Evolutionary conservation across 1,140 invertebrate genomes (phyloP).

Genomic region (Helicoverpa armigera): DNA sequence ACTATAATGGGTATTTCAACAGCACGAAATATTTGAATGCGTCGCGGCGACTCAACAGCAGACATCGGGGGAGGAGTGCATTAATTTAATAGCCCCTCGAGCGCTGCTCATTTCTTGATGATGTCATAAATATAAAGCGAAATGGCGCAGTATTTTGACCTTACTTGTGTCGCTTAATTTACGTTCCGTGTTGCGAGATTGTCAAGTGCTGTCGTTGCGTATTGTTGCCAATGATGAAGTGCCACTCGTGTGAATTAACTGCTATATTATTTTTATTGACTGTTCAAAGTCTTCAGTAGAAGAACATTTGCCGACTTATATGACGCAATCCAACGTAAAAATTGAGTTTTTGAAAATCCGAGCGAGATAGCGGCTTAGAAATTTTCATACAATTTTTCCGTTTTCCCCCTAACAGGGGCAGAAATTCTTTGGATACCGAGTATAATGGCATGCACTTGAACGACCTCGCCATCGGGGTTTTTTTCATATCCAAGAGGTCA

Average conservation of each 20-base stretch:
- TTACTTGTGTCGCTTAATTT: background rate
- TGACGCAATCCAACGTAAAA: too few species aligned
- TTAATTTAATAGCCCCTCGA: constrained; percentile 46
- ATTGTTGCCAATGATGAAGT: too few species aligned
- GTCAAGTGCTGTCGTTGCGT: too few species aligned
- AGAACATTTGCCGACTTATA: too few species aligned
- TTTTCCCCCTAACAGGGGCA: background rate
- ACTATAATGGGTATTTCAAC: background rate
- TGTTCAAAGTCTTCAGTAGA: too few species aligned
- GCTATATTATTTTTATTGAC: too few species aligned
- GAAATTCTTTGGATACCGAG: background rate
- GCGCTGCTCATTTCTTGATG: constrained; percentile 45
- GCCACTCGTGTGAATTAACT: too few species aligned
- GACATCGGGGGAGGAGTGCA: constrained; percentile 31
- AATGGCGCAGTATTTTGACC: constrained; percentile 1
- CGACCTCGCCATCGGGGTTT: background rate
- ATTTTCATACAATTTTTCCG: too few species aligned
- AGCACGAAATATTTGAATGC: background rate
- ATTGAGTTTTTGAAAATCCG: too few species aligned
- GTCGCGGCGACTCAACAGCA: background rate
- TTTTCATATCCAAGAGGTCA: background rate
- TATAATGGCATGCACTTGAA: background rate
- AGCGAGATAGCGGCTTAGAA: too few species aligned
- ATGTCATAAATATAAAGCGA: constrained; percentile 41
- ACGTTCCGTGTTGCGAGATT: background rate